phyloP scores from a whole-genome alignment of 2,113 vertebrate genomes.

The Crypturellus undulatus region DNA sequence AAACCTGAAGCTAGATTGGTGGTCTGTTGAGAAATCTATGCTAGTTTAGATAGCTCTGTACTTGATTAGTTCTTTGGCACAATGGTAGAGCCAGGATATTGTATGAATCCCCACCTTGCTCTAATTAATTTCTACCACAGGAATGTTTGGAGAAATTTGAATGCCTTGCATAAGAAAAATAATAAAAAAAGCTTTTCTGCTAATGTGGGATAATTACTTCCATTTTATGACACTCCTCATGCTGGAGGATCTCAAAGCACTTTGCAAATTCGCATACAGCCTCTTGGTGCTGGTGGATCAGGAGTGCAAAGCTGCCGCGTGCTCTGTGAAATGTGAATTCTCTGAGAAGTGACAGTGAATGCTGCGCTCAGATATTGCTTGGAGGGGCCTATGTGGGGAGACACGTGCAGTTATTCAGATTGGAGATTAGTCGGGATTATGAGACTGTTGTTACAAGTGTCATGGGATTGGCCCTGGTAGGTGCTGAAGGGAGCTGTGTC shows the following conservation, averaged over 20 bases:
- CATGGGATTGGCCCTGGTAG: neutral
- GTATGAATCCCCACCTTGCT: conserved; percentile 62
- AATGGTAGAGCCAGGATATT: conserved; percentile 60
- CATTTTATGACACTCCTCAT: conserved; percentile 44
- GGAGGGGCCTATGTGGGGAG: neutral
- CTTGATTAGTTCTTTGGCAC: conserved; percentile 60
- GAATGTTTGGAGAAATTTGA: conserved; percentile 56
- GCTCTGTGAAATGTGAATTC: neutral
- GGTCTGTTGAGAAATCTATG: conserved; percentile 55
- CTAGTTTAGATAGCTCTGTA: conserved; percentile 56
- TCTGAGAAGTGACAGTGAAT: neutral
- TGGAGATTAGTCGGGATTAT: neutral
- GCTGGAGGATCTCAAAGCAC: conserved; percentile 23
- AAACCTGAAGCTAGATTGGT: conserved; percentile 68
- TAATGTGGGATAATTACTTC: conserved; percentile 62
- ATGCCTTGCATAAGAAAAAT: conserved; percentile 25
- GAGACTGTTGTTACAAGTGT: neutral
- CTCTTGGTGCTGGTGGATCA: neutral
- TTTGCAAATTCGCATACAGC: neutral
- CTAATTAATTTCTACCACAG: conserved; percentile 63
- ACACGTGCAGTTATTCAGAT: neutral
- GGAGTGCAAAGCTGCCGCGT: neutral
- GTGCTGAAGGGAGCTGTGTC: neutral
- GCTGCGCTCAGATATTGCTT: neutral
- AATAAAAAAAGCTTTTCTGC: neutral